phyloP scores from a whole-genome alignment of 2,113 vertebrate genomes.

The Prolemur simus region DNA sequence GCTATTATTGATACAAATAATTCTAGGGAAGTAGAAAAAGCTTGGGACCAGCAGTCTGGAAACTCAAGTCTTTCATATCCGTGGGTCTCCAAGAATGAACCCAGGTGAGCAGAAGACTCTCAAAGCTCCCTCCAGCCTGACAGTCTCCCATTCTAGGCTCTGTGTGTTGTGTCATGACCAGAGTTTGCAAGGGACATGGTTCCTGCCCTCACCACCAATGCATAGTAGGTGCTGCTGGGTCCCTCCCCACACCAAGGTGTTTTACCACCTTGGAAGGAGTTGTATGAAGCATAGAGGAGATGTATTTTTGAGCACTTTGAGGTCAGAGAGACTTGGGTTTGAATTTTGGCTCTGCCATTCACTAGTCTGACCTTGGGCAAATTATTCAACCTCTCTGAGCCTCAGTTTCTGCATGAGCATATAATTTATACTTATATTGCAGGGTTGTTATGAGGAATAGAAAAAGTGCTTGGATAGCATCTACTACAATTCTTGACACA shows the following conservation, averaged over 20 bases:
- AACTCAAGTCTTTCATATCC: not conserved
- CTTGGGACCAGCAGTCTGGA: not conserved
- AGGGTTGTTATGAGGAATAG: not conserved
- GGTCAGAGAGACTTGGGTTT: not conserved
- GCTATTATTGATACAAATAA: not conserved
- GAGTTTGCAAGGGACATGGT: not conserved
- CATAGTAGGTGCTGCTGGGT: not conserved
- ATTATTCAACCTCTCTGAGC: not conserved
- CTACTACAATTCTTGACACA: fast-evolving
- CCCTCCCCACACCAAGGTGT: too few species aligned
- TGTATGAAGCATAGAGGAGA: not conserved
- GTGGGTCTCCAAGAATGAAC: not conserved
- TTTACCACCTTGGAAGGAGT: not conserved
- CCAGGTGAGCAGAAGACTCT: not conserved
- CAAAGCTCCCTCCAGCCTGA: not conserved
- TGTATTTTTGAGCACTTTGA: not conserved
- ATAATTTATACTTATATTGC: not conserved
- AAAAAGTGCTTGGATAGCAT: not conserved
- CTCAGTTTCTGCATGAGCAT: not conserved
- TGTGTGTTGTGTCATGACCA: not conserved
- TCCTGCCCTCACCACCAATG: not conserved
- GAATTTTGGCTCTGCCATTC: not conserved
- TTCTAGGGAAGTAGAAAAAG: not conserved
- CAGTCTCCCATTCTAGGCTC: not conserved
- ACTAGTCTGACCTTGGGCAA: not conserved